phyloP scores from a whole-genome alignment of 2,888 invertebrate genomes.

The Melinaea menophilus region DNA sequence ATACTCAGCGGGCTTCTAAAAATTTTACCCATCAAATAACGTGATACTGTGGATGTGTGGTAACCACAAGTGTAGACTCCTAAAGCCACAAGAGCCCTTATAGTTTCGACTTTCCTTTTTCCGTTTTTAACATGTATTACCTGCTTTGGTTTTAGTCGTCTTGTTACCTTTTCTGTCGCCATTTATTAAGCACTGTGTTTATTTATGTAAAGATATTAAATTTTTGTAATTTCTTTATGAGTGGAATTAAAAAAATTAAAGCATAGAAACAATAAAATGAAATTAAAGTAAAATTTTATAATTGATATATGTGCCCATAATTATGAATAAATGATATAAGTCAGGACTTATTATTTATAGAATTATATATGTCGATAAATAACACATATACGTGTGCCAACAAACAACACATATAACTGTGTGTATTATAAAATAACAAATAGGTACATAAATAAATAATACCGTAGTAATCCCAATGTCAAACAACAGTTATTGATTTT shows the following conservation, averaged over 20 bases:
- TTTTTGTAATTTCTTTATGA: no score
- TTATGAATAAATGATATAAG: no score
- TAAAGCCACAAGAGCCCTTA: background rate
- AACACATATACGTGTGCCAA: background rate
- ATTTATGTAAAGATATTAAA: no score
- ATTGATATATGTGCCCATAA: no score
- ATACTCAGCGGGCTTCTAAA: background rate
- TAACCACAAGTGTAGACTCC: background rate
- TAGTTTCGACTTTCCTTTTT: background rate
- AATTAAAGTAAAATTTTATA: no score
- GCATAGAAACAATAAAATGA: no score
- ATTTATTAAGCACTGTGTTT: no score
- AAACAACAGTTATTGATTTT: conserved; percentile 74
- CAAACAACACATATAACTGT: background rate
- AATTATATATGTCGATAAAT: background rate
- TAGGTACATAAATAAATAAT: conserved; percentile 28
- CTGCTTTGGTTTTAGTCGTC: no score
- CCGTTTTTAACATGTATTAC: no score
- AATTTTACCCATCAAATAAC: background rate
- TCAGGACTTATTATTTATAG: no score
- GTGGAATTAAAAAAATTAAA: no score
- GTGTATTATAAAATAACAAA: conserved; percentile 4
- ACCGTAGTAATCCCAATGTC: conserved; percentile 45
- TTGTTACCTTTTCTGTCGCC: no score
- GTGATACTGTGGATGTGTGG: background rate